Percentiles rank a stretch among this genome's conserved stretches.
Conservation (phyloP, 2,888 invertebrate genomes). For the Ditula angustiorana region DNA sequence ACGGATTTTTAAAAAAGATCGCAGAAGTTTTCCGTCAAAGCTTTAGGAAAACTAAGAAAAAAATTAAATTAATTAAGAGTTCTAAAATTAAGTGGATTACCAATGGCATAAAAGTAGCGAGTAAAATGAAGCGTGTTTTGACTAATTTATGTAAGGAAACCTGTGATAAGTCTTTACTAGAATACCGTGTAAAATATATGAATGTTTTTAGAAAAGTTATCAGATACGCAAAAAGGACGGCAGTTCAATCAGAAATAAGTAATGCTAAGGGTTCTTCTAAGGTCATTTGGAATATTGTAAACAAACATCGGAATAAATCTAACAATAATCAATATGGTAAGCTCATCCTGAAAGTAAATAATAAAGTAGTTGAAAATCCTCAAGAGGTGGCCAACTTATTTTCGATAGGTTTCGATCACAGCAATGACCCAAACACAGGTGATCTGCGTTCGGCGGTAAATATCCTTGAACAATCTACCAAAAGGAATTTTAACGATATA, state of each 20-base stretch:
- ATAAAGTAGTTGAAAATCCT: background rate
- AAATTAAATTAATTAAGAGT: background rate
- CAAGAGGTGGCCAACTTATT: background rate
- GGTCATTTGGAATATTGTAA: background rate
- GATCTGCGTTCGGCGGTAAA: no score
- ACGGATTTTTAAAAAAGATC: no score
- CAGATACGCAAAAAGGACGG: constrained; percentile 1
- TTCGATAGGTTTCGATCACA: no score
- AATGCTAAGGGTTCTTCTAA: background rate
- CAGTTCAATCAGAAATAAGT: background rate
- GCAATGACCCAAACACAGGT: no score
- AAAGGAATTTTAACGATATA: no score
- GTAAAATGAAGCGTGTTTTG: constrained; percentile 9
- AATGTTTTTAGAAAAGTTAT: constrained; percentile 2
- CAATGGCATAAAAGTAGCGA: background rate
- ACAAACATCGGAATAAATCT: background rate
- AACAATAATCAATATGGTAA: background rate
- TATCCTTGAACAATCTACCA: no score
- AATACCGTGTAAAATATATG: background rate
- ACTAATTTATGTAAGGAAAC: background rate
- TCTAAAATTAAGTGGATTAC: constrained; percentile 1
- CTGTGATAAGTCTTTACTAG: background rate
- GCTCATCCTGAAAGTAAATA: background rate
- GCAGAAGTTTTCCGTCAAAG: no score
- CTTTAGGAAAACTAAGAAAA: no score